Percentiles rank a stretch among this genome's conserved stretches.
Evolutionary conservation across 2,113 vertebrate species (phyloP).

Genomic region (Ifrita kowaldi): DNA sequence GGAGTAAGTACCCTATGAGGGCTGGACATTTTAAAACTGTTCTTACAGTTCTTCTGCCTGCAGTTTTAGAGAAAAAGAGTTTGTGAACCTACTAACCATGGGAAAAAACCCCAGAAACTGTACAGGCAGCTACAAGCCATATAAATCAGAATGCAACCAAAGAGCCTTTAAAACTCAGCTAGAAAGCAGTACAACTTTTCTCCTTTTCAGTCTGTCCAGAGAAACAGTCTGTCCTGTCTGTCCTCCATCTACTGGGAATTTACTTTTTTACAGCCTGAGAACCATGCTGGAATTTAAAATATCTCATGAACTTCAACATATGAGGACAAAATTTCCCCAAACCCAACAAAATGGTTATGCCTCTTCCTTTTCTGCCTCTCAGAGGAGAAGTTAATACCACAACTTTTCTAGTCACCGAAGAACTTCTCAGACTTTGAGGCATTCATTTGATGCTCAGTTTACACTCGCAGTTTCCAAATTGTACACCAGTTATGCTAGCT

Average conservation of each 20-base stretch:
- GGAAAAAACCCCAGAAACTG: accelerated
- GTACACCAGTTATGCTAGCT: background rate
- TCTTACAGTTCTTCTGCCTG: background rate
- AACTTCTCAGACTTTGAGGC: background rate
- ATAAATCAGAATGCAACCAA: background rate
- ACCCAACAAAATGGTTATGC: background rate
- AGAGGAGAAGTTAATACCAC: background rate
- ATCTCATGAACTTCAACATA: background rate
- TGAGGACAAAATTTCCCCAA: accelerated
- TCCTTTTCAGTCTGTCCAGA: background rate
- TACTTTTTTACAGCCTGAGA: background rate
- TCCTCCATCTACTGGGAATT: background rate
- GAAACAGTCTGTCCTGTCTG: background rate
- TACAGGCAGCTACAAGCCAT: background rate
- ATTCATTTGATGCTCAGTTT: background rate
- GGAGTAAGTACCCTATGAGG: background rate
- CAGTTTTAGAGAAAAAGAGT: background rate
- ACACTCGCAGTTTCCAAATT: background rate
- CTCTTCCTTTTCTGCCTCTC: background rate
- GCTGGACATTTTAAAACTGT: background rate
- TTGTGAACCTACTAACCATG: background rate
- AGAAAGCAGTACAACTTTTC: background rate
- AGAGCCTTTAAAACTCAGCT: background rate
- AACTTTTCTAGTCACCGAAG: background rate
- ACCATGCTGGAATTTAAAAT: background rate